phyloP scores from a whole-genome alignment of 1,140 invertebrate species.

The Rhagoletis pomonella region DNA sequence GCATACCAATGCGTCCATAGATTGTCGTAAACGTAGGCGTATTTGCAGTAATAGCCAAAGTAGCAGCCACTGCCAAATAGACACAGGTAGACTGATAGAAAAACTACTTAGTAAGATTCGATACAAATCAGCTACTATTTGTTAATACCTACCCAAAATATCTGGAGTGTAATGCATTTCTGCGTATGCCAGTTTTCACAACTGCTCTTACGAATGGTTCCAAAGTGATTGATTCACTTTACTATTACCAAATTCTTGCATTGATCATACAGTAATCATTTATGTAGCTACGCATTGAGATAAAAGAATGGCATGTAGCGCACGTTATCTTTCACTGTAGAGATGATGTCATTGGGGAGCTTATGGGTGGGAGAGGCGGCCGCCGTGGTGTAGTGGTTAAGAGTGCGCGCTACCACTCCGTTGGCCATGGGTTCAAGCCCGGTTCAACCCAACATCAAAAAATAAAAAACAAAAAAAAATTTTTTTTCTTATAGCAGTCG shows the following conservation, averaged over 20 bases:
- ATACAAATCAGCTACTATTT: too few species aligned
- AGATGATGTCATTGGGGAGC: background rate
- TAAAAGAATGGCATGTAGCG: constrained; percentile 1
- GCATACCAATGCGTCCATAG: constrained; percentile 68
- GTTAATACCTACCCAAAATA: background rate
- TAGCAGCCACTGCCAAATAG: constrained; percentile 66
- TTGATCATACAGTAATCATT: background rate
- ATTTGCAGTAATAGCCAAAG: constrained; percentile 69
- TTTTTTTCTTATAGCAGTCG: too few species aligned
- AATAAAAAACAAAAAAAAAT: too few species aligned
- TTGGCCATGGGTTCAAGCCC: too few species aligned
- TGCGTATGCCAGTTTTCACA: background rate
- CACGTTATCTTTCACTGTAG: constrained; percentile 35
- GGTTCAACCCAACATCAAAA: too few species aligned
- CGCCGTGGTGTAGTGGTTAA: background rate
- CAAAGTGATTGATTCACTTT: background rate
- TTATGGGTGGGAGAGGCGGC: too few species aligned
- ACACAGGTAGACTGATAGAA: constrained; percentile 55
- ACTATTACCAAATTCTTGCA: background rate
- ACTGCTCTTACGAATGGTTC: background rate
- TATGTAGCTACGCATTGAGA: background rate
- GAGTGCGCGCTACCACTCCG: background rate
- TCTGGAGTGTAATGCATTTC: constrained; percentile 24
- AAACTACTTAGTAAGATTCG: background rate
- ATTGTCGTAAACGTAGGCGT: constrained; percentile 68